phyloP scores from a whole-genome alignment of 2,797 vertebrate genomes.

The Podargus strigoides region DNA sequence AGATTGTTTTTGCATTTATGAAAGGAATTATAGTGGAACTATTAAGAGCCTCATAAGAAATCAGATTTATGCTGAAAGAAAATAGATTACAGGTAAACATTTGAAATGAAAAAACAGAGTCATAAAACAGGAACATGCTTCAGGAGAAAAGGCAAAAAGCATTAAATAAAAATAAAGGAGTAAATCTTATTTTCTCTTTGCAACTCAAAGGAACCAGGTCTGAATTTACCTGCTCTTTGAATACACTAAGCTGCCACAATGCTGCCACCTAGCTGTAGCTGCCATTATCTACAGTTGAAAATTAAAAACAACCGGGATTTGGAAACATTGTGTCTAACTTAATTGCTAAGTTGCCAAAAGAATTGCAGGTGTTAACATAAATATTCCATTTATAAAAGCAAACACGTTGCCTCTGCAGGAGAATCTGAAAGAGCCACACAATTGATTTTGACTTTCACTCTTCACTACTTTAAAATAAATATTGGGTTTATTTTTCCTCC shows the following conservation, averaged over 20 bases:
- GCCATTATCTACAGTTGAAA: neutral
- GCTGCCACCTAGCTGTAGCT: slow-evolving; percentile 44
- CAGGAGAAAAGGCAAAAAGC: neutral
- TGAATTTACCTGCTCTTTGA: neutral
- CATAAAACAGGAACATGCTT: neutral
- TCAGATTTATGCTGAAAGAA: slow-evolving; percentile 4
- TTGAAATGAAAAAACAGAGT: slow-evolving; percentile 16
- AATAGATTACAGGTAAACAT: slow-evolving; percentile 27
- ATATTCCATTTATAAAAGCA: neutral
- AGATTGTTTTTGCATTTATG: neutral
- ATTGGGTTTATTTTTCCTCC: neutral
- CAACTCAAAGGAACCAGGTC: neutral
- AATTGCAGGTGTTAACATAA: neutral
- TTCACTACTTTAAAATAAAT: too few species aligned
- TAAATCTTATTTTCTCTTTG: slow-evolving; percentile 15
- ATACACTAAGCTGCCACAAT: neutral
- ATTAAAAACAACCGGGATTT: neutral
- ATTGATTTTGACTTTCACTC: too few species aligned
- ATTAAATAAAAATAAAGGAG: slow-evolving; percentile 17
- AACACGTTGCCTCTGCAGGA: neutral
- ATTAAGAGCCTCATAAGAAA: slow-evolving; percentile 2
- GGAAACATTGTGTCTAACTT: neutral
- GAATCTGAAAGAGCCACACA: neutral
- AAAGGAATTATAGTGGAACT: neutral
- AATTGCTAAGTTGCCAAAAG: neutral